A percentile compares a stretch with the other conserved stretches of the same genome.
phyloP scores from a whole-genome alignment of 37 sponge, comb jelly and placozoan genomes.

The Theonella swinhoei region DNA sequence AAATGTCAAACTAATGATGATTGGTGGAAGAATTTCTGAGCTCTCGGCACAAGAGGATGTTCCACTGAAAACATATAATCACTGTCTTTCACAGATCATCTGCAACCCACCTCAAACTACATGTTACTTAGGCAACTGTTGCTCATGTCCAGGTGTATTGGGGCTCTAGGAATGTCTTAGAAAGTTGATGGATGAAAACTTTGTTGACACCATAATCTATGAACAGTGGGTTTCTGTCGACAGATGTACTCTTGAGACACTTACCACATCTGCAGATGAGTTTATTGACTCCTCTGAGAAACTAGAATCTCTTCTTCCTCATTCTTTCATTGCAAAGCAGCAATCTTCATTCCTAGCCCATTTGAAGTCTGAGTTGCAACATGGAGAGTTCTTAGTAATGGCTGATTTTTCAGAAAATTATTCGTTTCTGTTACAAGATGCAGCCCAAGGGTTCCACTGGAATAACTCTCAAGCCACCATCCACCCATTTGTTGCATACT shows the following conservation, averaged over 20 bases:
- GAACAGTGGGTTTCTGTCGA: constrained; percentile 22
- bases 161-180: constrained; percentile 8
- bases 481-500: no score
- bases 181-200: not conserved
- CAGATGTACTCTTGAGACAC: constrained; percentile 25
- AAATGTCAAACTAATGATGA: constrained; percentile 58
- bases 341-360: constrained; percentile 17
- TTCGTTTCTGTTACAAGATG: constrained; percentile 53
- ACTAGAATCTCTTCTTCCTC: constrained; percentile 23
- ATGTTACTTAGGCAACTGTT: constrained; percentile 23
- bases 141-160: constrained; percentile 14
- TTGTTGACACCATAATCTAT: not conserved
- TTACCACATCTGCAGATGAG: constrained; percentile 22
- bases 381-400: constrained; percentile 18
- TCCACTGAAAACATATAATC: not conserved
- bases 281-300: constrained; percentile 23
- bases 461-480: constrained; percentile 41
- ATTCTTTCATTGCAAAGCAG: constrained; percentile 28
- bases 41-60: not conserved
- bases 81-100: constrained; percentile 5
- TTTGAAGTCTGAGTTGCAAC: constrained; percentile 18
- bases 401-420: constrained; percentile 55
- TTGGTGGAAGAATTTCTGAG: constrained; percentile 11
- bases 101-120: constrained; percentile 14
- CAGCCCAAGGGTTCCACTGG: constrained; percentile 57